Evolutionary conservation across 1,140 invertebrate species (phyloP).

Genomic region (Lerema accius): DNA sequence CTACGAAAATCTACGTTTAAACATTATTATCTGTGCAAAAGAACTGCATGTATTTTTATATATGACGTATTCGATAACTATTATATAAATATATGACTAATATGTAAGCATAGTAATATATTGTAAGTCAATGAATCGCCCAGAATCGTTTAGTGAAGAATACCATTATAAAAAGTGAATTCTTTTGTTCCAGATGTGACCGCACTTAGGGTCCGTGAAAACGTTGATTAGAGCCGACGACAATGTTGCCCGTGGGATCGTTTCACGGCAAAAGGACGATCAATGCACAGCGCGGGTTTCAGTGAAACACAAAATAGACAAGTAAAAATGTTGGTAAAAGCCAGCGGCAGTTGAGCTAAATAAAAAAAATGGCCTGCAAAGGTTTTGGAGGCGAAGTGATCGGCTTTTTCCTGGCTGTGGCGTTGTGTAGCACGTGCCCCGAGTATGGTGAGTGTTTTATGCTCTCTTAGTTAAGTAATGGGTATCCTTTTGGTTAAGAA

Average conservation of each 20-base stretch:
- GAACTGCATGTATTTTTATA: too few species aligned
- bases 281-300: conserved; percentile 43
- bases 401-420: conserved; percentile 70
- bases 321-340: conserved; percentile 72
- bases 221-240: conserved; percentile 29
- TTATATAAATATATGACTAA: too few species aligned
- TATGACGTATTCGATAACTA: too few species aligned
- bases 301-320: conserved; percentile 56
- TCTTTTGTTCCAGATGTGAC: conserved; percentile 67
- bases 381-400: conserved; percentile 67
- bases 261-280: conserved; percentile 48
- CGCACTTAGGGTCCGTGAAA: conserved; percentile 30
- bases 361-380: conserved; percentile 70
- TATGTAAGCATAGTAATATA: too few species aligned
- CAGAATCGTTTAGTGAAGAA: too few species aligned
- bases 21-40: too few species aligned
- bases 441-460: conserved; percentile 69
- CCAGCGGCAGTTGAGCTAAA: conserved; percentile 71
- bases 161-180: conserved; percentile 12
- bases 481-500: too few species aligned
- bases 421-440: conserved; percentile 70
- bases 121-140: too few species aligned
- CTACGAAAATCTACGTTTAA: too few species aligned
- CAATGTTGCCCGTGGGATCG: conserved; percentile 50
- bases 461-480: neutral